Conservation (phyloP, 1,140 invertebrate species). For the Neodiprion lecontei region DNA sequence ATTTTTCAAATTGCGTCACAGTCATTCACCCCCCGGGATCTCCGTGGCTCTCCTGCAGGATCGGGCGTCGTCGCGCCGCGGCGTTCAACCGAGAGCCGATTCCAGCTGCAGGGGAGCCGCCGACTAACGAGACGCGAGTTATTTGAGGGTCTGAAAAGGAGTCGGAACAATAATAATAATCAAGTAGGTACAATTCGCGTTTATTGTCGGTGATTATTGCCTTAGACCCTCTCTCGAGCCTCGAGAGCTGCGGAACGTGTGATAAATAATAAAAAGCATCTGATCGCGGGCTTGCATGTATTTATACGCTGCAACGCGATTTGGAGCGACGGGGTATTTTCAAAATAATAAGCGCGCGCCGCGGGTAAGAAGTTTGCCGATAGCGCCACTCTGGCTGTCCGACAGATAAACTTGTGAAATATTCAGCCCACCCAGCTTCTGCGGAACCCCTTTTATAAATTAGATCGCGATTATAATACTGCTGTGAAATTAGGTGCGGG, state of each 20-base stretch:
- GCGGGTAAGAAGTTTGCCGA: conserved; percentile 4
- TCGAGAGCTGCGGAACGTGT: background rate
- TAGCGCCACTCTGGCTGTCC: background rate
- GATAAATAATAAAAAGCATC: conserved; percentile 57
- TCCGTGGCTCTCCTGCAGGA: conserved; percentile 20
- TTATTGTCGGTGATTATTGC: conserved; percentile 57
- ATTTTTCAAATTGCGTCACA: conserved; percentile 59
- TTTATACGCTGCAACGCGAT: too few relatives aligned
- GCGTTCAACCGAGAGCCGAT: conserved; percentile 18
- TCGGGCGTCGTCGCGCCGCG: conserved; percentile 18
- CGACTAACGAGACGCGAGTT: conserved; percentile 56
- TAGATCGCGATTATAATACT: conserved; percentile 5
- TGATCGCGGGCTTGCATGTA: background rate
- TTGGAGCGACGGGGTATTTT: background rate
- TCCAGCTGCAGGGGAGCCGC: conserved; percentile 12
- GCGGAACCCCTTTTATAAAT: conserved; percentile 5
- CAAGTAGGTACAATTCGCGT: conserved; percentile 53
- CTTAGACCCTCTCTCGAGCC: conserved; percentile 39
- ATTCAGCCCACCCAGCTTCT: background rate
- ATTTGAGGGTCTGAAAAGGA: conserved; percentile 56
- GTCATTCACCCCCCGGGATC: conserved; percentile 42
- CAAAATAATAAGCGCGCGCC: background rate
- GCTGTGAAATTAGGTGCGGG: conserved; percentile 6
- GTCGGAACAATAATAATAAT: conserved; percentile 60
- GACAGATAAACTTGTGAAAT: conserved; percentile 6